A percentile compares a stretch with the other conserved stretches of the same genome.
Conservation (phyloP, 2,888 invertebrate genomes). For the Mythimna impura region DNA sequence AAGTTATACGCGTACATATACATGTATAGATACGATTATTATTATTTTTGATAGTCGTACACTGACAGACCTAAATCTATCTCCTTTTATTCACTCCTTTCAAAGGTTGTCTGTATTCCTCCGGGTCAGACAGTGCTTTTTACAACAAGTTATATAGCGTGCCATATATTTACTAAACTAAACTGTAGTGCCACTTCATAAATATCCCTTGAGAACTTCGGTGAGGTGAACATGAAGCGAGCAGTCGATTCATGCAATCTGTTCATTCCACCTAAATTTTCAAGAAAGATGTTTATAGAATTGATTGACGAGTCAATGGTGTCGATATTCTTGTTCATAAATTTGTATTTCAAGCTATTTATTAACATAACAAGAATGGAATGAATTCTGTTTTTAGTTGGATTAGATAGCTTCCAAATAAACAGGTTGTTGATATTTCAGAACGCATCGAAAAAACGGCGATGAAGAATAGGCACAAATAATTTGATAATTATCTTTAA, state of each 20-base stretch:
- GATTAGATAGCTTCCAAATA: neutral
- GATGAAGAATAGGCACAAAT: too few species aligned
- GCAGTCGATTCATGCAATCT: neutral
- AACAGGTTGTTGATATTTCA: neutral
- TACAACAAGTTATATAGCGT: neutral
- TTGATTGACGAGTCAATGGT: neutral
- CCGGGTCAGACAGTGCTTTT: neutral
- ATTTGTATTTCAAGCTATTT: neutral
- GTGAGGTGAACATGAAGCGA: neutral
- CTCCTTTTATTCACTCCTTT: too few species aligned
- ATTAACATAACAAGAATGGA: neutral
- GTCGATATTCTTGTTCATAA: neutral
- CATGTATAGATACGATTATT: too few species aligned
- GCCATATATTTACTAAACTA: slow-evolving; percentile 1
- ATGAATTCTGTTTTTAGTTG: neutral
- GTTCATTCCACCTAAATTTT: neutral
- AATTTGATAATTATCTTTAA: neutral
- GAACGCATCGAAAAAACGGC: neutral
- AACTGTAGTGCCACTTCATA: neutral
- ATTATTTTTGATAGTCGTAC: too few species aligned
- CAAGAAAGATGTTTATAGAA: neutral
- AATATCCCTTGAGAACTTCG: neutral
- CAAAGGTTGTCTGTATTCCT: neutral
- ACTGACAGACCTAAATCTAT: too few species aligned
- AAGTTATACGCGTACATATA: too few species aligned